phyloP scores from a whole-genome alignment of 2,113 vertebrate genomes.

The Gobius niger region DNA sequence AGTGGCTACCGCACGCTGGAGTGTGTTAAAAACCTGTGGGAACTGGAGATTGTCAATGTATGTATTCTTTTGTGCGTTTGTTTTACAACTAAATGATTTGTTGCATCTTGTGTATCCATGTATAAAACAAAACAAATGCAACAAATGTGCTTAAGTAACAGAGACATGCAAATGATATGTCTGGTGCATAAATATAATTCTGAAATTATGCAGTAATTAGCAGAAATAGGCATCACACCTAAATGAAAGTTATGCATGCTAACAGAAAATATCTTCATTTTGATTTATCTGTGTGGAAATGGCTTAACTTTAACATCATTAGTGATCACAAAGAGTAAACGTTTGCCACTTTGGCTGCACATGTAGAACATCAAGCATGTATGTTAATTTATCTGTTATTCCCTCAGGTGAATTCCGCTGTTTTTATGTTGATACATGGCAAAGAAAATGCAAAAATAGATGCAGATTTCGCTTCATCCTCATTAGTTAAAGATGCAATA shows the following conservation, averaged over 20 bases:
- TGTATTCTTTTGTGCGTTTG: neutral
- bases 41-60: slow-evolving; percentile 96
- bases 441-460: neutral
- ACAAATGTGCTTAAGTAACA: slow-evolving; percentile 3
- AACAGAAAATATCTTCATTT: slow-evolving; percentile 21
- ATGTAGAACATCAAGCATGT: neutral
- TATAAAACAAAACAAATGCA: neutral
- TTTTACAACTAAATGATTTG: neutral
- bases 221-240: slow-evolving; percentile 31
- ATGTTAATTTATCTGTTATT: slow-evolving; percentile 6
- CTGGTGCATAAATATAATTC: slow-evolving; percentile 22
- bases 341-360: neutral
- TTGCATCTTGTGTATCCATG: neutral
- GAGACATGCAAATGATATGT: slow-evolving; percentile 24
- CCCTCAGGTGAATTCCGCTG: neutral
- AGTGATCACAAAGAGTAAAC: slow-evolving; percentile 10
- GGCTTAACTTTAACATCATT: slow-evolving; percentile 16
- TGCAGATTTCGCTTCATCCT: neutral
- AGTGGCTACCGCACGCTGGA: slow-evolving; percentile 95
- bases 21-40: slow-evolving; percentile 97
- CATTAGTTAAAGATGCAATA: too few species aligned
- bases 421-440: neutral
- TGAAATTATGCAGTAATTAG: slow-evolving; percentile 27
- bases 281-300: slow-evolving; percentile 23
- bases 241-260: slow-evolving; percentile 27